phyloP scores from a whole-genome alignment of 2,888 invertebrate species.

The Papilio elwesi region DNA sequence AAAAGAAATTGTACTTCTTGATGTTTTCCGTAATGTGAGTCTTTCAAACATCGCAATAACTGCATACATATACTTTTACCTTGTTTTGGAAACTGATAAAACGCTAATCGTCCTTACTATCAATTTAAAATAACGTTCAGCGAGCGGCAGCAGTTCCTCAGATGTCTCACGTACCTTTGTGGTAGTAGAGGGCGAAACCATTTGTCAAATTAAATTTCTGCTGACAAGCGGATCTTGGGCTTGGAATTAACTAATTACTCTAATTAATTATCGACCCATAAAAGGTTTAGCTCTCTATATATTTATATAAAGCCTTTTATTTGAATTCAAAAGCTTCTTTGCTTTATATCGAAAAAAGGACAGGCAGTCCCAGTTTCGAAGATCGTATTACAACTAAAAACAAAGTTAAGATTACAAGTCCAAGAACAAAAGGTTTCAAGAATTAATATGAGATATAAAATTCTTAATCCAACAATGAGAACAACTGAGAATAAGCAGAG shows the following conservation, averaged over 20 bases:
- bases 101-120: background rate
- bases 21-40: too few species aligned
- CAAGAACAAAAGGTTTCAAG: background rate
- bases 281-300: background rate
- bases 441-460: background rate
- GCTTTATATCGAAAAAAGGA: too few species aligned
- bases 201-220: constrained; percentile 30
- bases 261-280: constrained; percentile 25
- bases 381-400: too few species aligned
- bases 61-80: too few species aligned
- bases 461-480: background rate
- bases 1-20: too few species aligned
- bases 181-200: constrained; percentile 9
- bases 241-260: constrained; percentile 25
- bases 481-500: constrained; percentile 3
- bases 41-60: too few species aligned
- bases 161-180: constrained; percentile 17
- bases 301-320: background rate
- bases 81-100: background rate
- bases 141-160: background rate
- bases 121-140: background rate
- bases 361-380: too few species aligned
- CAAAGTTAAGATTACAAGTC: background rate
- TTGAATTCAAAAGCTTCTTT: background rate
- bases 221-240: constrained; percentile 16